These are phyloP conservation scores for Semnornis frantzii DNA, from an alignment of 2,113 vertebrate species.

Conservation along the genomic window DNA sequence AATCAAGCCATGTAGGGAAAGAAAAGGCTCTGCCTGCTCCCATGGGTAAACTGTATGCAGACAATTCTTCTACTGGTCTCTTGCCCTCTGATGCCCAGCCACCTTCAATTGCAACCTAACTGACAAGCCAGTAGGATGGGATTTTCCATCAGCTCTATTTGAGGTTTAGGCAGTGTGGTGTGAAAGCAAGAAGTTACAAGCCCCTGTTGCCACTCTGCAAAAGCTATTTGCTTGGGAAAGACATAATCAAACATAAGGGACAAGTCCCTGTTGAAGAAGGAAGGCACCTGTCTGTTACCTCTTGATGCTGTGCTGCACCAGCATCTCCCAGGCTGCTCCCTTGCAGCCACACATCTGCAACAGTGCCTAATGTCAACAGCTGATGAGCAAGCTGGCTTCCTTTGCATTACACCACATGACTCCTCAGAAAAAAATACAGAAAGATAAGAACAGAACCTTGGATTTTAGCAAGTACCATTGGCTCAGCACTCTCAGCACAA, in stretches of 20 bases:
- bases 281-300: not conserved
- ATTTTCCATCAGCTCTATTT: not conserved
- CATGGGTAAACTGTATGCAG: not conserved
- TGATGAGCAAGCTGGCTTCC: rapidly evolving
- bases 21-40: not conserved
- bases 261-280: not conserved
- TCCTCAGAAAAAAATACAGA: not conserved
- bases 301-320: rapidly evolving
- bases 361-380: not conserved
- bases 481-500: no score
- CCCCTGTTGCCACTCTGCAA: not conserved
- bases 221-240: not conserved
- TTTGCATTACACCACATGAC: not conserved
- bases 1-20: rapidly evolving
- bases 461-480: not conserved
- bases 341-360: not conserved
- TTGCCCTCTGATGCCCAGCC: no score
- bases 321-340: not conserved
- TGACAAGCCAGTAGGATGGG: not conserved
- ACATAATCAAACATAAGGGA: not conserved
- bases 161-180: rapidly evolving
- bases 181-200: rapidly evolving
- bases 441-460: not conserved
- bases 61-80: not conserved
- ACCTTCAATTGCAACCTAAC: rapidly evolving